phyloP scores from a whole-genome alignment of 2,888 invertebrate species.

The Heliconius ethilla region DNA sequence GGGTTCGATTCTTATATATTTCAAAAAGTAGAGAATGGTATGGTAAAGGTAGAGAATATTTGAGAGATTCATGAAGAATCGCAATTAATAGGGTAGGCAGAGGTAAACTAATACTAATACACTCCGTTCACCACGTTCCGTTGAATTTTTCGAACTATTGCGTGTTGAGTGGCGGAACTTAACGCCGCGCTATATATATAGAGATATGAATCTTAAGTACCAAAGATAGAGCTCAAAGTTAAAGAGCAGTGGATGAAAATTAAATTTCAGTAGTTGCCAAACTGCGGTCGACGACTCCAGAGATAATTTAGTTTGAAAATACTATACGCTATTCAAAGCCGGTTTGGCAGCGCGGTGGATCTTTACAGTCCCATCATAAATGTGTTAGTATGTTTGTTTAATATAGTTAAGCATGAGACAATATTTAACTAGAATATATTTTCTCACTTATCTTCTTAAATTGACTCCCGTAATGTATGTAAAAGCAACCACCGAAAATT shows the following conservation, averaged over 20 bases:
- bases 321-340: conserved; percentile 24
- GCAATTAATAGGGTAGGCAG: no score
- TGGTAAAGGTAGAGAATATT: not conserved
- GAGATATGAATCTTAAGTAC: not conserved
- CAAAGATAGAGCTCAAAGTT: conserved; percentile 22
- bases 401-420: not conserved
- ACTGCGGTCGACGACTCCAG: conserved; percentile 40
- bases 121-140: no score
- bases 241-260: conserved; percentile 4
- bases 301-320: conserved; percentile 36
- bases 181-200: no score
- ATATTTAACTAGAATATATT: not conserved
- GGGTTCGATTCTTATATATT: not conserved
- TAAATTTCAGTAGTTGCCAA: conserved; percentile 44
- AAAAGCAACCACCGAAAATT: no score
- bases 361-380: conserved; percentile 17
- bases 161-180: no score
- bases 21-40: not conserved
- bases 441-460: not conserved
- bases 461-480: no score
- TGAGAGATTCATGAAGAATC: not conserved
- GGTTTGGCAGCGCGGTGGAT: conserved; percentile 21
- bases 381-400: not conserved
- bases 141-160: no score
- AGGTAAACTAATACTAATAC: no score